Evolutionary conservation across 30 jellyfish, hydroid and myxozoan species (phyloP), one percentile per base, ranked within the genome.

Genomic region (Chironex yamaguchii): DNA sequence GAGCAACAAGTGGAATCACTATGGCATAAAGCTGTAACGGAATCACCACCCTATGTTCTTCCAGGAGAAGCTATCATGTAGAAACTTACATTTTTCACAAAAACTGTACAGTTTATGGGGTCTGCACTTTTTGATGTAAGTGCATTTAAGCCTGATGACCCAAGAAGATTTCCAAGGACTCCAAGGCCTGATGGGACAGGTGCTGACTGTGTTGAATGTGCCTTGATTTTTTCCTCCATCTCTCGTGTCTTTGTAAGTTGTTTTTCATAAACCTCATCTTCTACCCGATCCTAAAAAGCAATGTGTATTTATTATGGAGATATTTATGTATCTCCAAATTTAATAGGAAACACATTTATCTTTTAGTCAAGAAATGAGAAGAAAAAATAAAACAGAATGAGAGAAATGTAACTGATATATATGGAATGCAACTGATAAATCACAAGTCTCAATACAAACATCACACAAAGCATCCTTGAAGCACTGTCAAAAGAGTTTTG

Each of bases 1-100:
- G n/a, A n/a, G n/a, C n/a, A n/a, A n/a, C n/a, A 48, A 48, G 62
- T 48, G 62, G 62, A 48, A 12, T 9, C 12, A 48, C 62, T 48
- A 9, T 48, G 14, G n/a, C 62, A 48, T 48, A n/a, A 9, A n/a
- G 62, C 12, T 9, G n/a, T 9, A 48, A 9, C 12, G n/a, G n/a
- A 48, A 48, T 9, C 62, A 48, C 12, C 12, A 48, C 62, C 62
- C n/a, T 48, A 48, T 48, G 12, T 9, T 48, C n/a, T 58, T 13
- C 12, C 24, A 6, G 73, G n/a, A n/a, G n/a, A n/a, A n/a, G n/a
- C n/a, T n/a, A 17, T 67, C 14, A 21, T 21, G 1, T 1, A n/a
- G 13, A 1, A 1, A 76, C 98, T 78, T 78, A 93, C 98, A 73
- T 93, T 93, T 89, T 97, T 93, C 29, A 93, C 86, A 71, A 93